Percentiles rank a stretch among this genome's conserved stretches.
Conservation (phyloP, 2,113 vertebrate species). For the Thunnus maccoyii region DNA sequence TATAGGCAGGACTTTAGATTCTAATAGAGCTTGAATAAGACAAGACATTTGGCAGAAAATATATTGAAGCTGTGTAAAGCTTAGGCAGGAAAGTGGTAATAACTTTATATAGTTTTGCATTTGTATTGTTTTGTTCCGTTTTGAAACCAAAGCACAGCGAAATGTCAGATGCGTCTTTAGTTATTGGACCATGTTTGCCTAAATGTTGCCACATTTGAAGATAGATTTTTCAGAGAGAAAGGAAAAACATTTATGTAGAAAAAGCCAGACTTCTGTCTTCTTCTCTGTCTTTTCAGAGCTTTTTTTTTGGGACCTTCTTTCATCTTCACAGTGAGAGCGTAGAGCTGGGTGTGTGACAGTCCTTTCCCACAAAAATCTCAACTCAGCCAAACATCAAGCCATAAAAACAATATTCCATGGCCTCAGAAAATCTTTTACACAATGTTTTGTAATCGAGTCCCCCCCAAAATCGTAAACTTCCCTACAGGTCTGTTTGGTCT, state of each 20-base stretch:
- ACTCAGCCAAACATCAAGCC: constrained; percentile 23
- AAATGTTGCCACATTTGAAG: background rate
- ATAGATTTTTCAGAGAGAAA: background rate
- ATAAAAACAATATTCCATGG: constrained; percentile 28
- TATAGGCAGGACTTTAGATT: background rate
- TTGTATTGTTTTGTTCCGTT: background rate
- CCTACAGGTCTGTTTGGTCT: constrained; percentile 71
- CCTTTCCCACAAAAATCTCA: constrained; percentile 26
- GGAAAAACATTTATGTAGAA: background rate
- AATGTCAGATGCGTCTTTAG: background rate
- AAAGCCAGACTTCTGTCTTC: background rate
- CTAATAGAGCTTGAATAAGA: background rate
- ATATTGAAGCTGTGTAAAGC: no score
- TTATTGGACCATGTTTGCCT: background rate
- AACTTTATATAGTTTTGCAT: background rate
- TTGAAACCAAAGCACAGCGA: background rate
- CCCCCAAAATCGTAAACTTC: constrained; percentile 59
- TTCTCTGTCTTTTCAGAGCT: background rate
- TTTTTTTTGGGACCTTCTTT: constrained; percentile 21
- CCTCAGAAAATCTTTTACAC: constrained; percentile 31
- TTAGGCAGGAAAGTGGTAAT: no score
- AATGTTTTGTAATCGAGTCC: constrained; percentile 60
- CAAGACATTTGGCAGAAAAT: background rate
- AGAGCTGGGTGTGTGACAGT: background rate
- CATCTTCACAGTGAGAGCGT: background rate